A percentile compares a stretch with the other conserved stretches of the same genome.
Conservation (phyloP, 64 coral and sea anemone genomes). For the Orbicella faveolata region DNA sequence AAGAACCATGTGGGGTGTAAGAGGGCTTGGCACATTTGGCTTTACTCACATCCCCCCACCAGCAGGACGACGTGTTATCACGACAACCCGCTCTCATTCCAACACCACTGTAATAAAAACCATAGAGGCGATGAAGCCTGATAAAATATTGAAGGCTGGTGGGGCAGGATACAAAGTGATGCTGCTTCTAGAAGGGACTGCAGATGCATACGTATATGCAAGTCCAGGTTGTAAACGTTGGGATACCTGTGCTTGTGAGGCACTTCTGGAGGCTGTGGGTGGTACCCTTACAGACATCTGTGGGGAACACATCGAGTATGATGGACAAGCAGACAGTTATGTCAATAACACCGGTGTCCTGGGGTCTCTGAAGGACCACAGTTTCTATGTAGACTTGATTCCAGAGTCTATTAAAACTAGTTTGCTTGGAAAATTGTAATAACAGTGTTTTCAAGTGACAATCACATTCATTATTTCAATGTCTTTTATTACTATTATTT, state of each 20-base stretch:
- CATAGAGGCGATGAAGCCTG: constrained; percentile 94
- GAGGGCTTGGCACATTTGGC: constrained; percentile 85
- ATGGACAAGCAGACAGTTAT: constrained; percentile 68
- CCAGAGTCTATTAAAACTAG: constrained; percentile 76
- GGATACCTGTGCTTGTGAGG: constrained; percentile 96
- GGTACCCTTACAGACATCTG: constrained; percentile 85
- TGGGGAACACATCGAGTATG: constrained; percentile 79
- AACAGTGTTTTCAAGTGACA: too few relatives aligned
- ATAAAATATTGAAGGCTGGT: constrained; percentile 73
- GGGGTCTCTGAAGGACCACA: constrained; percentile 71
- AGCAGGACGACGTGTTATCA: constrained; percentile 69
- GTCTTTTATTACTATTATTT: too few relatives aligned
- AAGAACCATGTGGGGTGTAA: constrained; percentile 91
- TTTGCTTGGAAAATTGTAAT: constrained; percentile 16
- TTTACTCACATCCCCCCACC: constrained; percentile 44
- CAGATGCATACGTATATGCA: constrained; percentile 96
- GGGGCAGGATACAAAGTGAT: constrained; percentile 95
- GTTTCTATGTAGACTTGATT: constrained; percentile 63
- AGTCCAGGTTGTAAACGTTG: constrained; percentile 88
- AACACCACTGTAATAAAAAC: constrained; percentile 66
- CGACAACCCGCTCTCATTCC: constrained; percentile 88
- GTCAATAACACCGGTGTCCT: constrained; percentile 79
- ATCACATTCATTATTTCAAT: too few relatives aligned
- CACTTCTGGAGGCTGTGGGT: constrained; percentile 74
- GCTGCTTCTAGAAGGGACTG: constrained; percentile 74